phyloP scores from a whole-genome alignment of 1,140 invertebrate species.

The Bradysia coprophila region DNA sequence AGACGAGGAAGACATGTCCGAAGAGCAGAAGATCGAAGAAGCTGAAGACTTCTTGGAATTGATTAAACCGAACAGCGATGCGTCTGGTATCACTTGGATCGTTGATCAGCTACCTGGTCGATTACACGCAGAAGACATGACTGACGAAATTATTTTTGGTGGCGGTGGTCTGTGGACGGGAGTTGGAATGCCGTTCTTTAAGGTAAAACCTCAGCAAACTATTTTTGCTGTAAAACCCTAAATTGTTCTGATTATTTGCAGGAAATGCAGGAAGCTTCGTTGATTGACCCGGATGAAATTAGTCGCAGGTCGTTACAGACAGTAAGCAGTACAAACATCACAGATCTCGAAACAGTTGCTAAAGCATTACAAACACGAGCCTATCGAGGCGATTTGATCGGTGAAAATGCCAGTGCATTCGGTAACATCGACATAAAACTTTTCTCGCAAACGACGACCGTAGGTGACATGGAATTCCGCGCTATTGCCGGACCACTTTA shows the following conservation, averaged over 20 bases:
- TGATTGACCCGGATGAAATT: too few species aligned
- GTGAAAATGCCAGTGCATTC: constrained; percentile 17
- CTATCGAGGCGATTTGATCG: constrained; percentile 20
- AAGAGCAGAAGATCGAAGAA: too few species aligned
- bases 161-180: constrained; percentile 53
- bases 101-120: constrained; percentile 68
- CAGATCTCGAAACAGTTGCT: constrained; percentile 15
- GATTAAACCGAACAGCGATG: constrained; percentile 18
- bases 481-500: constrained; percentile 22
- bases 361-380: constrained; percentile 15
- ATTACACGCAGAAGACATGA: constrained; percentile 44
- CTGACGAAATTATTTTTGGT: constrained; percentile 32
- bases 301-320: too few species aligned
- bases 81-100: constrained; percentile 47
- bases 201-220: constrained; percentile 28
- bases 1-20: constrained; percentile 31
- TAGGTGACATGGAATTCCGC: constrained; percentile 18
- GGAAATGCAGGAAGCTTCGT: neutral
- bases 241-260: neutral
- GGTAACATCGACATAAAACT: constrained; percentile 23
- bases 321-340: constrained; percentile 15
- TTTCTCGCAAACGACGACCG: constrained; percentile 16
- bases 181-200: constrained; percentile 61
- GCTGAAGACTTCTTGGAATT: constrained; percentile 16
- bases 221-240: too few species aligned